A percentile compares a stretch with the other conserved stretches of the same genome.
phyloP scores from a whole-genome alignment of 2,797 vertebrate genomes.

The Orestias chungarensis region DNA sequence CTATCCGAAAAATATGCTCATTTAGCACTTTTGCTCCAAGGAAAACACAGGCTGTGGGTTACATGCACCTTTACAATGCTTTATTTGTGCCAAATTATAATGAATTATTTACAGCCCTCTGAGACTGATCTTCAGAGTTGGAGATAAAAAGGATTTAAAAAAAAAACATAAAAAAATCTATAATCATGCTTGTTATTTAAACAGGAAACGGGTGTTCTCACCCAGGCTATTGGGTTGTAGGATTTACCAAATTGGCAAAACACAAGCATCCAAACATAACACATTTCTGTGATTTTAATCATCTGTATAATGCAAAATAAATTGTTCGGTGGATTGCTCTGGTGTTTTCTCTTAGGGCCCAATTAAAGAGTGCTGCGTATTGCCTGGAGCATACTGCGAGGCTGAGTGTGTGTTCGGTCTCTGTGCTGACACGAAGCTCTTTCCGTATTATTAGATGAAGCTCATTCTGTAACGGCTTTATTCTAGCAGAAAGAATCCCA shows the following conservation, averaged over 20 bases:
- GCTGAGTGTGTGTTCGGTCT: slow-evolving; percentile 53
- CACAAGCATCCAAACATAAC: slow-evolving; percentile 38
- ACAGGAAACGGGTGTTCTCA: neutral
- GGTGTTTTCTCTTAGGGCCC: slow-evolving; percentile 78
- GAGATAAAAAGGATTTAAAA: neutral
- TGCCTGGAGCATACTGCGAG: slow-evolving; percentile 47
- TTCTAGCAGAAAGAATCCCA: neutral
- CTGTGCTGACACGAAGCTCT: slow-evolving; percentile 45
- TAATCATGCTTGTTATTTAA: neutral
- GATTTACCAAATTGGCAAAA: slow-evolving; percentile 7
- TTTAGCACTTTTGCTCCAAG: neutral
- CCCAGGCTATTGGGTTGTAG: neutral
- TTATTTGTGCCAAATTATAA: too few relatives aligned
- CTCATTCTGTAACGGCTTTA: slow-evolving; percentile 50
- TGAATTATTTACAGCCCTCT: neutral
- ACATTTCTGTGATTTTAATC: slow-evolving; percentile 70
- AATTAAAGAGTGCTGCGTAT: slow-evolving; percentile 73
- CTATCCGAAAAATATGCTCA: neutral
- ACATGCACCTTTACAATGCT: neutral
- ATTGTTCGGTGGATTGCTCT: slow-evolving; percentile 70
- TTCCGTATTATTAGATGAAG: too few relatives aligned
- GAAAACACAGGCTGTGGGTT: neutral
- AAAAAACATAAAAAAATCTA: neutral
- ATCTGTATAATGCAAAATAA: slow-evolving; percentile 78
- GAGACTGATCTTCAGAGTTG: neutral